Base-by-base conservation (phyloP, 2,113 vertebrate species). In the Pelvicachromis taeniatus region DNA sequence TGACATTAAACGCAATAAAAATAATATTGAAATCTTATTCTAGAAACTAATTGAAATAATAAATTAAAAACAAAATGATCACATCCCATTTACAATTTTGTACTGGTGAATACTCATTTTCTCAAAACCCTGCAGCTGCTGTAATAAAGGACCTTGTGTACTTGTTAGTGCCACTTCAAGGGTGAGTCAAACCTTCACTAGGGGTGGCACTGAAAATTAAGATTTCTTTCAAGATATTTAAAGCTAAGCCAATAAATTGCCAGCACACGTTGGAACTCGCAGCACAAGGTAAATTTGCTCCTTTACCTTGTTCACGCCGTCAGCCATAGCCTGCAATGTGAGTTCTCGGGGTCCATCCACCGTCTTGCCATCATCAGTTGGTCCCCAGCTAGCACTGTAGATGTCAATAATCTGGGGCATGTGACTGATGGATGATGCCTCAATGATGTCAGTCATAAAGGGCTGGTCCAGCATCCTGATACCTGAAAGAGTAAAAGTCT, bases 291-390 rank as follows among this genome's bases (percentile, higher is more conserved):
- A 4, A 63, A 63, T 3, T 56, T 45, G 14, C 4, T 0, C 14
- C 23, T 4, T 92, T 96, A 99, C 99, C 97, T 99, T 99, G 90
- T 99, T 99, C 59, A 99, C 99, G 0, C 98, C 99, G 2, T 99
- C 98, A 7, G 99, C 99, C 98, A 99, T 99, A 0, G 99, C 99
- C 92, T 99, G 99, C 40, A 99, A 96, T 0, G 99, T 99, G 48
- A 99, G 96, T 93, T 99, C 99, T 56, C 99, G 93, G n/a, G 99
- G 99, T 73, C 99, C 99, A n/a, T 99, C 98, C 95, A 99, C 98
- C 0, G 99, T 99, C 92, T 99, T 99, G 2, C 99, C 99, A 1
- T 99, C 99, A 89, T 99, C 99, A 0, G 99, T 99, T 5, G 99
- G 99, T 16, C 99, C 99, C 99, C 99, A 99, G 94, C 98, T 99